Conservation (phyloP, 2,113 vertebrate genomes). For the Pituophis catenifer region DNA sequence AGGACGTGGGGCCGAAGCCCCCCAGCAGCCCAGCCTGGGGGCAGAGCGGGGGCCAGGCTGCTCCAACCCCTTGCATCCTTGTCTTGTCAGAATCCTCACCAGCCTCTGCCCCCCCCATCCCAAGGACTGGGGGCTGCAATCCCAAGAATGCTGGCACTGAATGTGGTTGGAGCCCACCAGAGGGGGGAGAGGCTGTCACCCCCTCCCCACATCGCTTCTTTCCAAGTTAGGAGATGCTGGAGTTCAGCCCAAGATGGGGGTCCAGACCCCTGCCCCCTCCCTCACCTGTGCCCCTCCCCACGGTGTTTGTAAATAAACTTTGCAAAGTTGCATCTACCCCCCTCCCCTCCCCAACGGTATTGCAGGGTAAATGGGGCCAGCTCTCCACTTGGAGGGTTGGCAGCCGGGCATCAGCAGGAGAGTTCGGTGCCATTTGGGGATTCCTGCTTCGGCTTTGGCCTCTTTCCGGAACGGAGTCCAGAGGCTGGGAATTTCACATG, state of each 20-base stretch:
- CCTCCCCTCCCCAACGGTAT: not conserved
- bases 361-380: not conserved
- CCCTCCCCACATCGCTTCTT: not conserved
- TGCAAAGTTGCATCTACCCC: not conserved
- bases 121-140: not conserved
- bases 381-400: not conserved
- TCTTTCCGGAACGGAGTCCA: not conserved
- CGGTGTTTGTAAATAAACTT: not conserved
- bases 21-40: not conserved
- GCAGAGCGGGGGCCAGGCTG: not conserved
- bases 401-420: no score
- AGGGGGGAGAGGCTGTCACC: not conserved
- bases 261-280: not conserved
- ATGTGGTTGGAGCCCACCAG: not conserved
- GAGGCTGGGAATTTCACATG: not conserved
- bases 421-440: fast-evolving
- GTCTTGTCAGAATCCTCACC: not conserved
- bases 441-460: not conserved
- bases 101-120: not conserved
- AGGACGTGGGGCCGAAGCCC: not conserved
- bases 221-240: not conserved
- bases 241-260: not conserved
- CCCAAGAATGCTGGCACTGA: not conserved
- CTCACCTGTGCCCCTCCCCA: no score
- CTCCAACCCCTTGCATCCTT: not conserved